Percentiles rank a stretch among this genome's conserved stretches.
Conservation (phyloP, 2,113 vertebrate genomes). For the Raja brachyura region DNA sequence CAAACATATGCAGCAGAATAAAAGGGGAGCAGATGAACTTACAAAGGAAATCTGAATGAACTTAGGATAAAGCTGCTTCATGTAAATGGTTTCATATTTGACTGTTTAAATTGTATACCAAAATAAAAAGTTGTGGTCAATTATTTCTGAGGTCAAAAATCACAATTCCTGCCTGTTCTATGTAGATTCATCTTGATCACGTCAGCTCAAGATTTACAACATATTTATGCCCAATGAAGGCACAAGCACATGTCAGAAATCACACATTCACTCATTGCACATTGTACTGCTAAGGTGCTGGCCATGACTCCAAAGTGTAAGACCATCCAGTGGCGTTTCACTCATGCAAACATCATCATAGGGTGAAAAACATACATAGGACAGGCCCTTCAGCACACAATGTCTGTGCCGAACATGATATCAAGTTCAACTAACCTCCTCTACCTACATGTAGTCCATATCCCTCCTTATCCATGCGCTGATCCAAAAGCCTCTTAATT, state of each 20-base stretch:
- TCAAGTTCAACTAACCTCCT: too few species aligned
- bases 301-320: not conserved
- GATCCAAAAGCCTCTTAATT: too few species aligned
- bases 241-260: not conserved
- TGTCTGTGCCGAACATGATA: too few species aligned
- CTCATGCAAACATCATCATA: slow-evolving; percentile 8
- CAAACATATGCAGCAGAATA: not conserved
- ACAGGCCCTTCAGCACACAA: too few species aligned
- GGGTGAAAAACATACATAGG: not conserved
- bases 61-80: not conserved
- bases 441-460: too few species aligned
- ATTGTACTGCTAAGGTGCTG: not conserved
- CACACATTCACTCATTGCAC: not conserved
- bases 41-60: not conserved
- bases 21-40: not conserved
- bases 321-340: not conserved
- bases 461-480: too few species aligned
- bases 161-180: not conserved
- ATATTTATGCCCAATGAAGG: not conserved
- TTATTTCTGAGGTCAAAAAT: not conserved
- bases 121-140: not conserved
- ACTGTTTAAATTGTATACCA: not conserved
- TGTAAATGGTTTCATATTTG: slow-evolving; percentile 1
- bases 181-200: not conserved
- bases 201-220: not conserved